These are phyloP conservation scores for Polydrusus pterygomalis DNA, from an alignment of 2,888 invertebrate species.

Conservation along the genomic window DNA sequence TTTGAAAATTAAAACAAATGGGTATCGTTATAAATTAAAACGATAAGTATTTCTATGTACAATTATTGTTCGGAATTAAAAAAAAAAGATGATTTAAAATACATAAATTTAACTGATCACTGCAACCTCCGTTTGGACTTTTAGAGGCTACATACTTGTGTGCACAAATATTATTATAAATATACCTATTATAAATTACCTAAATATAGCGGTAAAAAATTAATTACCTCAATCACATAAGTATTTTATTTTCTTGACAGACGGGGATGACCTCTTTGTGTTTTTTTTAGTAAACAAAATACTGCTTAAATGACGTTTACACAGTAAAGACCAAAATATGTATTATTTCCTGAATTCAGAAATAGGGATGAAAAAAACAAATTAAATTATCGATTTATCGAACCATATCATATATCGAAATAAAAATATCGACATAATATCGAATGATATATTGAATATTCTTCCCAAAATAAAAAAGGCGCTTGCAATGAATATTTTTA, in stretches of 20 bases:
- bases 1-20: conserved; percentile 8
- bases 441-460: too few species aligned
- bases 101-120: conserved; percentile 29
- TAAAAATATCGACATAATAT: too few species aligned
- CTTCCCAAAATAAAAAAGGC: too few species aligned
- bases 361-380: too few species aligned
- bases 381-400: too few species aligned
- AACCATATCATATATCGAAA: too few species aligned
- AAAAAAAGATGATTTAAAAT: conserved; percentile 26
- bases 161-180: conserved; percentile 36
- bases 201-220: conserved; percentile 64
- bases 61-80: conserved; percentile 25
- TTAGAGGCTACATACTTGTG: conserved; percentile 22
- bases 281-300: conserved; percentile 12
- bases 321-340: background rate
- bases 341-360: background rate
- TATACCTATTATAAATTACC: conserved; percentile 60
- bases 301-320: background rate
- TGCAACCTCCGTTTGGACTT: conserved; percentile 24
- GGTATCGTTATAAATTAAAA: conserved; percentile 5
- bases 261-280: conserved; percentile 36
- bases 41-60: conserved; percentile 23
- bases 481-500: too few species aligned
- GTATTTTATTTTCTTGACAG: conserved; percentile 36
- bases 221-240: conserved; percentile 64